Base-by-base conservation (phyloP, 2,113 vertebrate species). In the Sturnus vulgaris region DNA sequence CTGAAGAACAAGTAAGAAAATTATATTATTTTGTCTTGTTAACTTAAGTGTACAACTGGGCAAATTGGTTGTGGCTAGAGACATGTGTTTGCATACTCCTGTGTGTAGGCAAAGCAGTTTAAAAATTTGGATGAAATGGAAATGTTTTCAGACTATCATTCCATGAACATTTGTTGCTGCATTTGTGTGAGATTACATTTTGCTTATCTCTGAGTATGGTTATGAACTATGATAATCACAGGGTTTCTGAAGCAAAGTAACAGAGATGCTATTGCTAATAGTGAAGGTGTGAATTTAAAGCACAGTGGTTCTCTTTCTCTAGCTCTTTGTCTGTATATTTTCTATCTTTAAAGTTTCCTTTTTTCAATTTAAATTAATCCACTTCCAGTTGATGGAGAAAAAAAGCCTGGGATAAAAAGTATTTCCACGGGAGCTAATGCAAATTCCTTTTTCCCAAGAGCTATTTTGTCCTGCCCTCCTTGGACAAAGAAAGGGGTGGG, bases 1-100 rank as follows among this genome's bases (percentile, higher is more conserved):
- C 96, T 98, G 97, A 98, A 20, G 93, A 98, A 35, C 98, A 98
- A 94, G 98, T 98, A 95, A 95, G 83, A 77, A 85, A 93, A 55
- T 2, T 2, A 1, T n/a, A 57, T 83, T 90, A 66, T 82, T 90
- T 85, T 82, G 17, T 70, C 73, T 37, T 82, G 53, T 82, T 92
- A 81, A 42, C 72, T 57, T 30, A 90, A 91, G 37, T 37, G 35
- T 84, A 61, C 53, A 65, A 52, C n/a, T 82, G 69, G 31, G 55
- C 53, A 68, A 75, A 68, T 75, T 76, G 50, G 70, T 66, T 82
- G 11, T 52, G 60, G 68, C 50, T 88, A 25, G 49, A 77, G 90
- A 82, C 30, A 6, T 50, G 49, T 37, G 35, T 88, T 77, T 93
- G 76, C 85, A 44, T 49, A 56, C 24, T 75, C 72, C 21, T 68